A percentile compares a stretch with the other conserved stretches of the same genome.
These are phyloP conservation scores for Tridacna gigas DNA, from an alignment of 2,888 invertebrate genomes.

Conservation along the genomic window DNA sequence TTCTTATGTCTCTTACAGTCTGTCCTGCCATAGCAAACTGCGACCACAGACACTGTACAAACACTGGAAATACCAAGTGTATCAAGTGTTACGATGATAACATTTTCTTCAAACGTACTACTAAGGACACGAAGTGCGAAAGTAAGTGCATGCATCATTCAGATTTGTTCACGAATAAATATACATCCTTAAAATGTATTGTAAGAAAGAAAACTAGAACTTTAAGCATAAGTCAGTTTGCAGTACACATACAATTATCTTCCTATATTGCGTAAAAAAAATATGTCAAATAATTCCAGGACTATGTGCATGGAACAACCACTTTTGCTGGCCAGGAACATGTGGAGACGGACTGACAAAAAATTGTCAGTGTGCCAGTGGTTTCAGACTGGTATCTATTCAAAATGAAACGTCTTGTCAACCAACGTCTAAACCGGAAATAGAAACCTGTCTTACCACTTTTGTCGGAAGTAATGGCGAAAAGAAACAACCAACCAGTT, in stretches of 20 bases:
- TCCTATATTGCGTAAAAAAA: too few relatives aligned
- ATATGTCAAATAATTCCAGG: background rate
- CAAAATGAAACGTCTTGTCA: conserved; percentile 23
- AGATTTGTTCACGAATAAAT: too few relatives aligned
- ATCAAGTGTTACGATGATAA: conserved; percentile 18
- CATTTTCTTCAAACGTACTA: conserved; percentile 16
- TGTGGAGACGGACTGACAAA: conserved; percentile 2
- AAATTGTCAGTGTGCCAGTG: background rate
- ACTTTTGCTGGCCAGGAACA: conserved; percentile 25
- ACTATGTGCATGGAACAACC: conserved; percentile 32
- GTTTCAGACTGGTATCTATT: background rate
- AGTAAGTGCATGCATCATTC: conserved; percentile 1
- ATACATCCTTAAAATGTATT: too few relatives aligned
- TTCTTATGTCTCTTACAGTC: background rate
- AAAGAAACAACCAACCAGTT: conserved; percentile 19
- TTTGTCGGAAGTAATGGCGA: conserved; percentile 24
- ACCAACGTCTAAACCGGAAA: background rate
- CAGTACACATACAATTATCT: too few relatives aligned
- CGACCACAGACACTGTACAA: conserved; percentile 18
- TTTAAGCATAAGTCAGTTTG: too few relatives aligned
- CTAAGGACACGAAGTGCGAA: conserved; percentile 14
- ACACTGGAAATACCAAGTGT: conserved; percentile 2
- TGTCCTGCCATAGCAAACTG: conserved; percentile 16
- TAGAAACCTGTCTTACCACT: conserved; percentile 24
- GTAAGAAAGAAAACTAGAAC: too few relatives aligned